Base-by-base conservation (phyloP, 2,888 invertebrate species). In the Marronus borbonicus region DNA sequence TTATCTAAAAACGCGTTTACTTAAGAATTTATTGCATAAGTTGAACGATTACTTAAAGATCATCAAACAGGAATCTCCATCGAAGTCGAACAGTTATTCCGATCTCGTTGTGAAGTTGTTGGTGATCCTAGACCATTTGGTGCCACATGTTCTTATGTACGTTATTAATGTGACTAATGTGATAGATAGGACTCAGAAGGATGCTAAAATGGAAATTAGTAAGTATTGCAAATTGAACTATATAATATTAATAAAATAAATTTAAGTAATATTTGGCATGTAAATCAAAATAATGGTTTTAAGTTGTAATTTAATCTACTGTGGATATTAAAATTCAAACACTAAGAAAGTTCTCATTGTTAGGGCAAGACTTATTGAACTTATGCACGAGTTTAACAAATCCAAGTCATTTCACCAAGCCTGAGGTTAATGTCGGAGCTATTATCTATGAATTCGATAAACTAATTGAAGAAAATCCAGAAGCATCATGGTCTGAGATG, bases 401-500 rank as follows among this genome's bases (percentile, higher is more conserved):
- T 87, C 91, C 95, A 70, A 91, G 90, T 83, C 90, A 93, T 82
- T 94, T 95, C 83, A 91, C 92, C 74, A 90, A 91, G 31, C 90
- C 90, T 80, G 88, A 90, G 7, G 89, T 91, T 68, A 89, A 91
- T 28, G 90, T 93, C 82, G 90, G 90, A 74, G 87, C 92, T 82
- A 88, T 94, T 76, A 86, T 92, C 64, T 90, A 90, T 74, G 90
- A 92, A 69, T 94, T 94, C 89, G 92, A 93, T 87, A 89, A 89
- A 83, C 89, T 91, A 82, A 86, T 92, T 77, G 89, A 89, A 81
- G 90, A 92, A 83, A 91, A 93, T 80, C 90, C 91, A 5, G 90
- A 92, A 81, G 91, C 92, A 80, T 91, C 92, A 82, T 96, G 96
- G 95, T 86, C 91, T 12, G 93, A 94, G 85, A 89, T 94, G 80